phyloP scores from a whole-genome alignment of 2,888 invertebrate species.

The Chironomus tentans region DNA sequence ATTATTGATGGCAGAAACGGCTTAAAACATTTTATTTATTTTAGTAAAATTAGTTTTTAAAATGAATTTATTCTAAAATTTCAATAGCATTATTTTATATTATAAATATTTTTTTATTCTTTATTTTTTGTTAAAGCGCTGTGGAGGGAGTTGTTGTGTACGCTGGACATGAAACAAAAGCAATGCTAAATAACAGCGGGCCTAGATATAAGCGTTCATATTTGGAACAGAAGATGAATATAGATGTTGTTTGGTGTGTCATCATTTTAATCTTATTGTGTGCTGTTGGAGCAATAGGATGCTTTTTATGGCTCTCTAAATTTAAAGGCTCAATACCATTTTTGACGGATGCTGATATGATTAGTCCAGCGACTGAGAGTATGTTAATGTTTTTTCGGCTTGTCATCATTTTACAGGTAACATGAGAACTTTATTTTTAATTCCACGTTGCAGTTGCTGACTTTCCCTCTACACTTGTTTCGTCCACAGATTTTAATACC shows the following conservation, averaged over 20 bases:
- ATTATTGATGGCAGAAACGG: no score
- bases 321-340: constrained; percentile 53
- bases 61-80: no score
- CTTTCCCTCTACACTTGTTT: no score
- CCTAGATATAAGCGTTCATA: constrained; percentile 88
- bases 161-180: constrained; percentile 95
- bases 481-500: constrained; percentile 80
- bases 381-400: constrained; percentile 90
- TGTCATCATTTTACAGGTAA: constrained; percentile 84
- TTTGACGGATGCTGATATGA: constrained; percentile 46
- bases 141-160: constrained; percentile 95
- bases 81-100: no score
- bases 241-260: constrained; percentile 94
- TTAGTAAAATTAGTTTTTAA: no score
- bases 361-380: constrained; percentile 61
- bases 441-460: no score
- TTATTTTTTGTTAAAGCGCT: constrained; percentile 41
- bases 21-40: no score
- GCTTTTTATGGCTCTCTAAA: constrained; percentile 68
- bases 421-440: constrained; percentile 10
- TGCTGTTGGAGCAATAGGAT: constrained; percentile 82
- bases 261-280: constrained; percentile 82
- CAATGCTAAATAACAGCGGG: constrained; percentile 94
- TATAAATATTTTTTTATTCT: not conserved
- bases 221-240: constrained; percentile 88